Evolutionary conservation across 1,140 invertebrate species (phyloP).

Genomic region (Drosophila paulistorum): DNA sequence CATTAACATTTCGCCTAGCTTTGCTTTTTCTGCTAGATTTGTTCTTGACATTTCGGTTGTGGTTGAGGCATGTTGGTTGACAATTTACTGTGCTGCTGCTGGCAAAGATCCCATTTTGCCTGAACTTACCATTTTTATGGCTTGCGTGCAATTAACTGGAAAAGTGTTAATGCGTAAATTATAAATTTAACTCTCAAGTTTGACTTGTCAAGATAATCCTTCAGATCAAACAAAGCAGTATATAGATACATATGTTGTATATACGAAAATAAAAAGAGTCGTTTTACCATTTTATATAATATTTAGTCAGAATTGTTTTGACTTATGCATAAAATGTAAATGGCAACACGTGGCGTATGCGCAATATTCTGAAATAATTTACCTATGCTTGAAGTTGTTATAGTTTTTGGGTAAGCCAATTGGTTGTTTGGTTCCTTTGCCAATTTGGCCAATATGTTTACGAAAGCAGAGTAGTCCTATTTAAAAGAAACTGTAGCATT

Average conservation of each 20-base stretch:
- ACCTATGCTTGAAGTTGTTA: not conserved
- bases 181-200: not conserved
- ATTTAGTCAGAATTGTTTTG: too few relatives aligned
- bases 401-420: not conserved
- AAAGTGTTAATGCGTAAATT: not conserved
- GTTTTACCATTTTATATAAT: too few relatives aligned
- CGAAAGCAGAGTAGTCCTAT: not conserved
- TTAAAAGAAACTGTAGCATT: constrained; percentile 1
- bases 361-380: not conserved
- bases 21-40: constrained; percentile 47
- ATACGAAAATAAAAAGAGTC: too few relatives aligned
- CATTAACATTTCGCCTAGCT: constrained; percentile 61
- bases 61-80: constrained; percentile 34
- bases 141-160: constrained; percentile 1
- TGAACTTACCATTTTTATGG: not conserved
- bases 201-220: too few relatives aligned
- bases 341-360: too few relatives aligned
- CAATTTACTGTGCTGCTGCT: constrained; percentile 3
- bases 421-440: not conserved
- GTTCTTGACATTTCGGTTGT: constrained; percentile 47
- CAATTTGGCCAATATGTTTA: constrained; percentile 6
- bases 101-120: not conserved
- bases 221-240: too few relatives aligned
- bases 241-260: too few relatives aligned
- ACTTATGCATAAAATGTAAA: too few relatives aligned